A percentile compares a stretch with the other conserved stretches of the same genome.
phyloP scores from a whole-genome alignment of 64 coral and sea anemone genomes.

The Orbicella faveolata region DNA sequence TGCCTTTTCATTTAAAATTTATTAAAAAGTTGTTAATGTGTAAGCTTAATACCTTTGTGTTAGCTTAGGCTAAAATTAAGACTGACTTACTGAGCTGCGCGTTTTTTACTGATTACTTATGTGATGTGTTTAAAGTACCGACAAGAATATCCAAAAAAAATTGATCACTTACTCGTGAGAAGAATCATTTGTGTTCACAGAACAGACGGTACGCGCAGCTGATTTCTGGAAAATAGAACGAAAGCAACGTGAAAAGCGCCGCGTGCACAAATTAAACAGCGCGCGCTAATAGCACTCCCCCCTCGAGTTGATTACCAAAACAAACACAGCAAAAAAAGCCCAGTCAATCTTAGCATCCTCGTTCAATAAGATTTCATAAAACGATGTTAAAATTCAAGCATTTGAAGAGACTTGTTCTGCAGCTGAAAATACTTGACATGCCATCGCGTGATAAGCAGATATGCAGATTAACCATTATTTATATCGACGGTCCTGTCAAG shows the following conservation, averaged over 20 bases:
- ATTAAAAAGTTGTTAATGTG: too few species aligned
- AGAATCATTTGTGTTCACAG: not conserved
- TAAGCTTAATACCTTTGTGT: too few species aligned
- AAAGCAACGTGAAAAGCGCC: not conserved
- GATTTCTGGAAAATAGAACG: constrained; percentile 15
- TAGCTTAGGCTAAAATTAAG: too few species aligned
- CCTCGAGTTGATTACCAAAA: not conserved
- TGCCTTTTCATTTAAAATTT: too few species aligned
- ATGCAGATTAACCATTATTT: too few species aligned
- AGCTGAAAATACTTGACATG: not conserved
- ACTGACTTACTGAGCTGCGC: not conserved
- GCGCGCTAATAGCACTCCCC: not conserved
- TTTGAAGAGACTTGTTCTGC: not conserved
- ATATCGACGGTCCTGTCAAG: too few species aligned
- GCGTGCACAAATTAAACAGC: not conserved
- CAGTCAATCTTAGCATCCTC: not conserved
- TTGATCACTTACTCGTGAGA: not conserved
- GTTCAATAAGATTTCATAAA: not conserved
- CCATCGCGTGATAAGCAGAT: too few species aligned
- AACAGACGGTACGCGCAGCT: not conserved
- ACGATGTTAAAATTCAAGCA: not conserved
- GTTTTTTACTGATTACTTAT: not conserved
- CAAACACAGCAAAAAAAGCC: not conserved
- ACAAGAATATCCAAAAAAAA: not conserved
- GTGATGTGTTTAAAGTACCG: not conserved